Evolutionary conservation across 2,888 invertebrate species (phyloP).

Genomic region (Hipparchia sbordonii): DNA sequence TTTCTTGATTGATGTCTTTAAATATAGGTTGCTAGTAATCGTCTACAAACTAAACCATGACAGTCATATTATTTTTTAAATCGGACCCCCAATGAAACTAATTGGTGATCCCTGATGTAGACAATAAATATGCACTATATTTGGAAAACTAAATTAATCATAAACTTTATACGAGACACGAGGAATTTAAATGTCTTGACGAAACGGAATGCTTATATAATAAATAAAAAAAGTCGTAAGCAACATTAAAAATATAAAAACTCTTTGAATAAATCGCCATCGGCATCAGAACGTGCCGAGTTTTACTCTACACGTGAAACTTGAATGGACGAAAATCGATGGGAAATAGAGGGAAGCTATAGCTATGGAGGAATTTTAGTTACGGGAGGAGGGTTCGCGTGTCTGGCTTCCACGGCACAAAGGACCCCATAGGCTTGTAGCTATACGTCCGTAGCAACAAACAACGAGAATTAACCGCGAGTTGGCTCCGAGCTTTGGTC

Average conservation of each 20-base stretch:
- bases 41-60: no score
- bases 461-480: slow-evolving; percentile 62
- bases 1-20: no score
- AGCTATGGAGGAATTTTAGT: slow-evolving; percentile 55
- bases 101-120: no score
- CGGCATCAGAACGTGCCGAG: slow-evolving; percentile 14
- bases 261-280: neutral
- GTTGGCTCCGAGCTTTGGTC: slow-evolving; percentile 74
- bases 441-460: slow-evolving; percentile 60
- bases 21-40: no score
- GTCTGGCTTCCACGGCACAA: slow-evolving; percentile 73
- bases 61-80: no score
- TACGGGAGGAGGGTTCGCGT: slow-evolving; percentile 68
- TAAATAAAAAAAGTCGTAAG: slow-evolving; percentile 23
- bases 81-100: no score
- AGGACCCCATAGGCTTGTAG: slow-evolving; percentile 66
- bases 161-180: no score
- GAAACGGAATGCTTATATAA: neutral
- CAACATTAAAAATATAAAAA: neutral
- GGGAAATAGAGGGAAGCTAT: slow-evolving; percentile 53
- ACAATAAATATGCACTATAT: no score
- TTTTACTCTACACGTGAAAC: slow-evolving; percentile 29
- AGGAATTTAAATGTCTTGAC: no score
- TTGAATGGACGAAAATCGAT: slow-evolving; percentile 49
- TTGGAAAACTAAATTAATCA: no score